Evolutionary conservation across 2,113 vertebrate species (phyloP).

Genomic region (Catharus bicknelli): DNA sequence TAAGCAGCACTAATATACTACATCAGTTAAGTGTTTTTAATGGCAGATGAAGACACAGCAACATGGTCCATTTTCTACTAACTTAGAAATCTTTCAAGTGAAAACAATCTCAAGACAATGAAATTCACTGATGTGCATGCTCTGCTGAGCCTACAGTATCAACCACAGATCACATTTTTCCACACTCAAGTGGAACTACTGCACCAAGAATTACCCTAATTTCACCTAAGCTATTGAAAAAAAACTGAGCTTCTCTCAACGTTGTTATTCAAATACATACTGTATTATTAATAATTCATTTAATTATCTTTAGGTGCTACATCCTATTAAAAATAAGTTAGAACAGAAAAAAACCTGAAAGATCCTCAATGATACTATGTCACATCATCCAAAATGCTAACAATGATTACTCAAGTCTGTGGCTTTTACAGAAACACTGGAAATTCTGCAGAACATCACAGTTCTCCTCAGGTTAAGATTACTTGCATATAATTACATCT

Average conservation of each 20-base stretch:
- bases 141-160: background rate
- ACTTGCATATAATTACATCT: background rate
- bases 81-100: background rate
- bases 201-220: background rate
- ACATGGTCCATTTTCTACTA: background rate
- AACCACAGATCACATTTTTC: background rate
- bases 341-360: background rate
- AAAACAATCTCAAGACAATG: background rate
- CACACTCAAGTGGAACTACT: background rate
- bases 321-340: background rate
- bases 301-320: background rate
- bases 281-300: background rate
- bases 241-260: background rate
- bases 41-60: background rate
- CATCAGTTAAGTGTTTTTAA: background rate
- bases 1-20: background rate
- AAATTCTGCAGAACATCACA: background rate
- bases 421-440: background rate
- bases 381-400: background rate
- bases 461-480: background rate
- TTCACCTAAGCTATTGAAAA: background rate
- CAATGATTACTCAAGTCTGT: background rate
- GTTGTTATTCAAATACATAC: background rate
- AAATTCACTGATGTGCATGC: background rate
- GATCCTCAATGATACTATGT: background rate